Percentiles rank a stretch among this genome's conserved stretches.
Evolutionary conservation across 2,113 vertebrate genomes (phyloP).

Genomic region (Indicator maculatus): DNA sequence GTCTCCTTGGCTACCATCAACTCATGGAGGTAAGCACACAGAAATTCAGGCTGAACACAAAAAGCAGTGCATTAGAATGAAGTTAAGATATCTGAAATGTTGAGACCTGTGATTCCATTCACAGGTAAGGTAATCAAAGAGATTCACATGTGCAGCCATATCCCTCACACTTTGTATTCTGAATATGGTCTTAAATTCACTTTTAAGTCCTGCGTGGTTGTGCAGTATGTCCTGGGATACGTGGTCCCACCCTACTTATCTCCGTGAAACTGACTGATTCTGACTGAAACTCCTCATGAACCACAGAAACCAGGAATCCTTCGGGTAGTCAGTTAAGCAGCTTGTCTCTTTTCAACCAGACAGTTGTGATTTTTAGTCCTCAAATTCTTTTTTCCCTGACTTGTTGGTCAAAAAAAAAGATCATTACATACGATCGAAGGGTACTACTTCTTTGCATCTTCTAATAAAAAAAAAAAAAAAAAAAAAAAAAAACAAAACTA

Average conservation of each 20-base stretch:
- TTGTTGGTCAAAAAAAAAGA: neutral
- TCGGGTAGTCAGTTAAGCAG: neutral
- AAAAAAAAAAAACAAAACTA: neutral
- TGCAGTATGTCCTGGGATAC: accelerated
- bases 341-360: neutral
- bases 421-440: neutral
- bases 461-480: neutral
- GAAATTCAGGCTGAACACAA: neutral
- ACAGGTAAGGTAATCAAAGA: neutral
- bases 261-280: neutral
- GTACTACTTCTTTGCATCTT: neutral
- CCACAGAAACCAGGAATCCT: neutral
- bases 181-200: neutral
- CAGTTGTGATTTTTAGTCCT: neutral
- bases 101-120: neutral
- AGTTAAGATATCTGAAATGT: neutral
- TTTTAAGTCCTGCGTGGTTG: accelerated
- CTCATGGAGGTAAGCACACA: neutral
- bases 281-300: neutral
- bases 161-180: too few relatives aligned
- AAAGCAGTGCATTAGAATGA: neutral
- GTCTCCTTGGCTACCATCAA: neutral
- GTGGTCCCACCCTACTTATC: neutral
- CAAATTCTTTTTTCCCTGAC: neutral
- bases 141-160: neutral